Evolutionary conservation across 2,888 invertebrate genomes (phyloP), one percentile per base, ranked within the genome.

Genomic region (Xanthorhoe designata): DNA sequence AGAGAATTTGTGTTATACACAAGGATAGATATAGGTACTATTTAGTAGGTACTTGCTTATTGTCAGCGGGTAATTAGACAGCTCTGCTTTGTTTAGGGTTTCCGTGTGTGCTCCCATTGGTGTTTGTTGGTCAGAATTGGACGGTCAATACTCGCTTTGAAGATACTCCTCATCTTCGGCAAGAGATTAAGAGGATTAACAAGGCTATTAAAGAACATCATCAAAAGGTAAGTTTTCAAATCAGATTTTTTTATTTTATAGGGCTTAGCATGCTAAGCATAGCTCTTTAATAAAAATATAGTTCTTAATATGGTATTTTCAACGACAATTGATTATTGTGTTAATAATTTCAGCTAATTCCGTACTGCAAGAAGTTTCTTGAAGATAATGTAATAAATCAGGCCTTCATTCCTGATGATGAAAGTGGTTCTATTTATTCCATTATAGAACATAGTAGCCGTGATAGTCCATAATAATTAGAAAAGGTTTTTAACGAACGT

Each of bases 111-210:
- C 74, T 92, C 38, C 92, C 92, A 0, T 45, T 92, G 47, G 67
- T 83, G 29, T 76, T 91, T 8, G 69, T 62, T 29, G 77, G 75
- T 50, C 79, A 84, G 4, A 68, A 73, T 4, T 92, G 87, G 86
- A 77, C 45, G 38, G 77, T 89, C 0, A 77, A 84, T 61, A 75
- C 68, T 24, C 70, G 70, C 7, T 89, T 77, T 42, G 75, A 78
- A 69, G 79, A 88, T 5, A 78, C 79, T 32, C 70, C 76, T 8
- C 84, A 89, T 71, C 74, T 91, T n/a, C 84, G 78, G 72, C 82
- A 81, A 45, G 91, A 92, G 78, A 83, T 92, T 6, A 88, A 86
- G 70, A 82, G 85, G 70, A 85, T 90, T 13, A 92, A 91, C 70
- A 79, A 80, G 70, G 71, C 76, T 38, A 85, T 74, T 0, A 79